A percentile compares a stretch with the other conserved stretches of the same genome.
Evolutionary conservation across 2,888 invertebrate genomes (phyloP).

Genomic region (Anaspis maculata): DNA sequence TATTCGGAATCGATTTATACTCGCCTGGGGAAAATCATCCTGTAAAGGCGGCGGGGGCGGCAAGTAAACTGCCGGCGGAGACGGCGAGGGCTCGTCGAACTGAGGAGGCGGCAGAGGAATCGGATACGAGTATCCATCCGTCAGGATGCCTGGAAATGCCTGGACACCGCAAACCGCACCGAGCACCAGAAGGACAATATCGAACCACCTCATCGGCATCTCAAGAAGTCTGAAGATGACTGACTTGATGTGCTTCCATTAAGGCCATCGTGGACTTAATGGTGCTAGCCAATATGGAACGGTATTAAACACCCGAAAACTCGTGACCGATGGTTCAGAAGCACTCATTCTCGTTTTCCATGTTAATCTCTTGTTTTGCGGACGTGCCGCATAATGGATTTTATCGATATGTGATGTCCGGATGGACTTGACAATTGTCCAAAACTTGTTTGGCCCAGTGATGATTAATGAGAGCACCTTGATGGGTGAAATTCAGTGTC

Average conservation of each 20-base stretch:
- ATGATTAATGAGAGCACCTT: constrained; percentile 5
- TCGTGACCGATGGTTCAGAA: constrained; percentile 16
- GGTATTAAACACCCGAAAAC: constrained; percentile 7
- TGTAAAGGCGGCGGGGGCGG: constrained; percentile 22
- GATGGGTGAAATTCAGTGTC: constrained; percentile 1
- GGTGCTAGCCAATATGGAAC: no score
- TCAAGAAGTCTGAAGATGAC: not conserved
- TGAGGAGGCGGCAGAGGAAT: constrained; percentile 26
- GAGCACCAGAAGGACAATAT: no score
- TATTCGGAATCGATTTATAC: constrained; percentile 1
- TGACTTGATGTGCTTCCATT: constrained; percentile 1
- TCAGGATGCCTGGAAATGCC: no score
- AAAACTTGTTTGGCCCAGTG: constrained; percentile 7
- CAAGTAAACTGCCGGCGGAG: constrained; percentile 21
- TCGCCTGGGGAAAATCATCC: constrained; percentile 20
- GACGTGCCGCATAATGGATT: constrained; percentile 20
- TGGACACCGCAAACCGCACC: not conserved
- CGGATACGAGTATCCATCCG: constrained; percentile 30
- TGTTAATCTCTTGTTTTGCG: constrained; percentile 13
- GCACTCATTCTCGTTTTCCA: constrained; percentile 12
- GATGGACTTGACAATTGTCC: constrained; percentile 6
- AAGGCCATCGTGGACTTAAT: no score
- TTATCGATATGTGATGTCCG: constrained; percentile 15
- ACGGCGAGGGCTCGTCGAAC: constrained; percentile 25
- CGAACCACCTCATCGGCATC: constrained; percentile 2